Base-by-base conservation (phyloP, 2,888 invertebrate species). In the Thereva unica region DNA sequence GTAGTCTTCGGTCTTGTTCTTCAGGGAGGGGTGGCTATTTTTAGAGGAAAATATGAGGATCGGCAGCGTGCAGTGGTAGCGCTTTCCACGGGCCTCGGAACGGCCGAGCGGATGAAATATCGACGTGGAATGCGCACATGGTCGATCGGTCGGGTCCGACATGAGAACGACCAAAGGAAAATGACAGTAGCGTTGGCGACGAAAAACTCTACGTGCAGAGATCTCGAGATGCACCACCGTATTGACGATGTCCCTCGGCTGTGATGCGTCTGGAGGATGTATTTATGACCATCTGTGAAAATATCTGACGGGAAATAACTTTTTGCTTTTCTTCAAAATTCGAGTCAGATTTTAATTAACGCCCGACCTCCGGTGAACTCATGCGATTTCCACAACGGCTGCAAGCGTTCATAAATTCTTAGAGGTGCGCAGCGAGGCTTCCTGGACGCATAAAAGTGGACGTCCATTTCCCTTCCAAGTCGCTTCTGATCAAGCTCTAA, bases 201-300 rank as follows among this genome's bases (percentile, higher is more conserved):
- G 37, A 8, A 38, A 37, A 35, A 49, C 47, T 38, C 37, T n/a
- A 34, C 12, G 23, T 23, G 59, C 23, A 23, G 23, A 23, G 23
- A 23, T 23, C 23, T 23, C 2, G 47, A 10, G 10, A 45, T 59
- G 47, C 59, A 23, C 23, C 23, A 23, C 23, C 23, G 23, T 47
- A 37, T 47, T 59, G 59, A 59, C 12, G 38, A 7, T 59, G 47
- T 59, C 59, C 59, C 59, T 59, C 37, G 47, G 37, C 59, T 45
- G 10, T 47, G 5, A 23, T 23, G 37, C 9, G 64, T 42, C 64
- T 53, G 53, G 34, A 53, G 44, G 44, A 64, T 47, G 54, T 64
- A 64, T 64, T 64, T 64, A 64, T 64, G 64, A 55, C 54, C 64
- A 64, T 64, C 64, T 64, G 64, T 64, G 55, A 64, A 64, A 64